These are phyloP conservation scores for Oncorhynchus clarkii DNA, from an alignment of 2,113 vertebrate species.

Conservation along the genomic window DNA sequence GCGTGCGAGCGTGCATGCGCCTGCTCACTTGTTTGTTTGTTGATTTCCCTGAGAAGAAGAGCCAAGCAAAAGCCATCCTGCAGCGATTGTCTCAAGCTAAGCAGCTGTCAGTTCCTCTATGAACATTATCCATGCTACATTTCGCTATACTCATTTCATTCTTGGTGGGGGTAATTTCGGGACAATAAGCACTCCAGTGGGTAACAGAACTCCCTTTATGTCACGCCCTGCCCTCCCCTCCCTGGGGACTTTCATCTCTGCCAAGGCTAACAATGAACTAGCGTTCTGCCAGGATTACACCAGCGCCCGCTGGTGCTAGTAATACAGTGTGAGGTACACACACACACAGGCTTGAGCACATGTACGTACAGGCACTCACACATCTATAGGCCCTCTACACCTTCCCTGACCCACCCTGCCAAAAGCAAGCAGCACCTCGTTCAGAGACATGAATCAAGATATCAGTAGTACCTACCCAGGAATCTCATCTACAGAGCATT, in stretches of 20 bases:
- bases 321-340: constrained; percentile 78
- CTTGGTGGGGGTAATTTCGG: constrained; percentile 80
- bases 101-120: constrained; percentile 85
- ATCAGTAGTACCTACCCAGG: constrained; percentile 70
- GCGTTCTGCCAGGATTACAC: constrained; percentile 72
- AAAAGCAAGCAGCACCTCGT: constrained; percentile 79
- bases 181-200: constrained; percentile 89
- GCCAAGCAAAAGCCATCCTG: constrained; percentile 70
- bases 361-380: constrained; percentile 1
- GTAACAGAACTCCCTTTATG: constrained; percentile 97
- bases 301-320: constrained; percentile 79
- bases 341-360: background rate
- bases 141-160: constrained; percentile 87
- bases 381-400: constrained; percentile 14
- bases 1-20: too few relatives aligned
- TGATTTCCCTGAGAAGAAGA: constrained; percentile 68
- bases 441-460: constrained; percentile 71
- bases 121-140: constrained; percentile 87
- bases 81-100: constrained; percentile 76
- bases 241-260: constrained; percentile 86
- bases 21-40: constrained; percentile 26
- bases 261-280: constrained; percentile 92
- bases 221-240: constrained; percentile 27
- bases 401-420: constrained; percentile 23
- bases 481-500: background rate